Conservation (phyloP, 2,888 invertebrate genomes). For the Harpalus rufipes region DNA sequence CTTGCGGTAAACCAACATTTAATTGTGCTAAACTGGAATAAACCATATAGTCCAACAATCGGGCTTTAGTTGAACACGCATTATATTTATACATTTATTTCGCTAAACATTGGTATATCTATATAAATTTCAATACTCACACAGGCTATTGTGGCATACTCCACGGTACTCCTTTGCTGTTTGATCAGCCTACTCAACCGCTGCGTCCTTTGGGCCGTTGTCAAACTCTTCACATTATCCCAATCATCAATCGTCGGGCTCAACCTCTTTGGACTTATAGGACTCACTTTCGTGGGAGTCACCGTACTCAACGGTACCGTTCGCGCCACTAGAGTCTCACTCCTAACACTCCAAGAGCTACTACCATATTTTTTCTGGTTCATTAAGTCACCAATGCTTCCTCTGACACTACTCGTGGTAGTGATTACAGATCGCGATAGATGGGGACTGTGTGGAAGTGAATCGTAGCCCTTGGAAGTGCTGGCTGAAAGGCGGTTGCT, state of each 20-base stretch:
- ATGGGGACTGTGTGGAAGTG: slow-evolving; percentile 79
- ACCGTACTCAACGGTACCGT: slow-evolving; percentile 88
- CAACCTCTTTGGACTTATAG: slow-evolving; percentile 68
- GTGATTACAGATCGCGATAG: slow-evolving; percentile 77
- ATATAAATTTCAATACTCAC: slow-evolving; percentile 25
- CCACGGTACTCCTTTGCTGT: slow-evolving; percentile 81
- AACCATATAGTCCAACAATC: neutral
- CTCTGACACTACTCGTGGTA: slow-evolving; percentile 75
- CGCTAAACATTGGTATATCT: neutral
- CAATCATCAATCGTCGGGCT: slow-evolving; percentile 64
- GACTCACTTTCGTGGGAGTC: slow-evolving; percentile 77
- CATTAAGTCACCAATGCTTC: slow-evolving; percentile 89
- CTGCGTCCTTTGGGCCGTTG: slow-evolving; percentile 84
- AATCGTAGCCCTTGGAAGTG: slow-evolving; percentile 75
- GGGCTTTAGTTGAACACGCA: no score
- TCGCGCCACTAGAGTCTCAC: slow-evolving; percentile 85
- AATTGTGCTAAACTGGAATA: neutral
- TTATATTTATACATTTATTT: no score
- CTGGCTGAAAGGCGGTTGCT: slow-evolving; percentile 76
- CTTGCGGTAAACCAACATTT: neutral
- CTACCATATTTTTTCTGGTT: slow-evolving; percentile 86
- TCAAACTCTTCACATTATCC: slow-evolving; percentile 78
- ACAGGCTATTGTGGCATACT: slow-evolving; percentile 22
- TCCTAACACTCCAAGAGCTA: slow-evolving; percentile 85
- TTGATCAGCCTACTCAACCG: slow-evolving; percentile 84